Conservation (phyloP, 2,113 vertebrate genomes). For the Mustelus asterias region DNA sequence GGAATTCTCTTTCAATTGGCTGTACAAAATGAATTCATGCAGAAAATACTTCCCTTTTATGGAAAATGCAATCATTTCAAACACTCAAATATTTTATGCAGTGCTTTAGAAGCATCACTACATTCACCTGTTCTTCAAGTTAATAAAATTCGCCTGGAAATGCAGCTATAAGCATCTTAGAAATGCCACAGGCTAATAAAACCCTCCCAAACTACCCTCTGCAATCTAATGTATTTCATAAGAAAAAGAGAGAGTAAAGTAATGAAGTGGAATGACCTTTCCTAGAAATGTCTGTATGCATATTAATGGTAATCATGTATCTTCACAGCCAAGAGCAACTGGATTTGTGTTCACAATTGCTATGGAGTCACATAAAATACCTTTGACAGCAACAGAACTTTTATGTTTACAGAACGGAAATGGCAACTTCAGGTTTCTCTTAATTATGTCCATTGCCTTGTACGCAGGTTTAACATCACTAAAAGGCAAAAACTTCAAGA, state of each 20-base stretch:
- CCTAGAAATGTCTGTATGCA: slow-evolving; percentile 2
- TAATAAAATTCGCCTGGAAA: slow-evolving; percentile 27
- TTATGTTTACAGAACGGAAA: neutral
- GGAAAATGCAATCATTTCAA: neutral
- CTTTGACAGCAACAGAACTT: neutral
- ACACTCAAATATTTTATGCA: slow-evolving; percentile 16
- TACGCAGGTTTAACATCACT: neutral
- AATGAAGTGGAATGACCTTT: slow-evolving; percentile 21
- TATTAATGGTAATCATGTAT: slow-evolving; percentile 12
- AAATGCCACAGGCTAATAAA: neutral
- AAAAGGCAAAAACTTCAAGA: neutral
- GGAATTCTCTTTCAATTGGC: neutral
- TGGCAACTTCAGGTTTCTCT: neutral
- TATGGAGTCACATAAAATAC: slow-evolving; percentile 2
- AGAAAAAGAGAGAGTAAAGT: slow-evolving; percentile 22
- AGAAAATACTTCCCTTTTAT: neutral
- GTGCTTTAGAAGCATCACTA: slow-evolving; percentile 17
- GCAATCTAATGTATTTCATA: neutral
- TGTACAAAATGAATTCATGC: neutral
- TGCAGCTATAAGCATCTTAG: neutral
- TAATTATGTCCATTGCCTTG: neutral
- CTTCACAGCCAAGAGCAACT: slow-evolving; percentile 9
- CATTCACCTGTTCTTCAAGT: slow-evolving; percentile 21
- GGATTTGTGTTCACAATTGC: slow-evolving; percentile 10
- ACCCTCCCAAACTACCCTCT: neutral